Base-by-base conservation (phyloP, 2,797 vertebrate species). In the Echeneis naucrates region DNA sequence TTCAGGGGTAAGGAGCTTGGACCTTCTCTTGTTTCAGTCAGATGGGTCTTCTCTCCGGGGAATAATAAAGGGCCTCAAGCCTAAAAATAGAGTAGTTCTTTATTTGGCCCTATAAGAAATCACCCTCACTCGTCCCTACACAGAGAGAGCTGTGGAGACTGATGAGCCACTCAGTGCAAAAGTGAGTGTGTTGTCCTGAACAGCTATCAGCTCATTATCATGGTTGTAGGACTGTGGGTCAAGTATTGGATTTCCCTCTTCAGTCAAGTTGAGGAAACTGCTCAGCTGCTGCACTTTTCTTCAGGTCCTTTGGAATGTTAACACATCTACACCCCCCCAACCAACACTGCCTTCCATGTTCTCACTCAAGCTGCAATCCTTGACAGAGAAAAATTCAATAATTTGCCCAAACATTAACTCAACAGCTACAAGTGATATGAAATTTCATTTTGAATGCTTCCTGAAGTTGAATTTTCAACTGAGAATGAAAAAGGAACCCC, bases 81-180 rank as follows among this genome's bases (percentile, higher is more conserved):
- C 71, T 75, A 79, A 71, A 81, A 54, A 77, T 80, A 82, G 61
- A 19, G 3, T 58, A 33, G 2, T 24, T 35, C 81, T 80, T 23
- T 56, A 53, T 64, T 63, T 70, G 54, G 57, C 60, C 68, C 70
- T 19, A 21, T 58, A 26, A 23, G n/a, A 38, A 45, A 56, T 52
- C 27, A 70, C 14, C 16, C 3, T 52, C 30, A 3, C 30, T 30
- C 30, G 6, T 30, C 21, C 16, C 9, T 11, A 12, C 14, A 33
- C 67, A 17, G 66, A 3, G 3, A 30, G 30, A 14, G 32, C 35
- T 42, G 24, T 19, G 24, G n/a, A 26, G 5, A 38, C 2, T 30
- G 24, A 21, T 53, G 11, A 42, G 27, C 48, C 32, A 38, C 32
- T 51, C 47, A 37, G 5, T 27, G 23, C 26, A 35, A 24, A 26